Conservation (phyloP, 2,797 vertebrate genomes). For the Pagetopsis macropterus region DNA sequence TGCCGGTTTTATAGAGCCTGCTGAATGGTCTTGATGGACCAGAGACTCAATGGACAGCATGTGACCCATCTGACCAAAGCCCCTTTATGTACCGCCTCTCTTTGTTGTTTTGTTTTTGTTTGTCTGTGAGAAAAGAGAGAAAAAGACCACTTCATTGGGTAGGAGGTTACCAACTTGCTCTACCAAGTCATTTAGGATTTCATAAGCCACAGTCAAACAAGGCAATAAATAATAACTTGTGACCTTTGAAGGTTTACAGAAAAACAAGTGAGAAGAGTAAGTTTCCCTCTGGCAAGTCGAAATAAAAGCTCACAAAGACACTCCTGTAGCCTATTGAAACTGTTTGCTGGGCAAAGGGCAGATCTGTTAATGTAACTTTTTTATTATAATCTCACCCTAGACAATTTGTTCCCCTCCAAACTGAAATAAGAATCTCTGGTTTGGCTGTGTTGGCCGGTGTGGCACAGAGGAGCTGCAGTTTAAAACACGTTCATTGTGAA, state of each 20-base stretch:
- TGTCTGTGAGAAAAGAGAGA: constrained; percentile 83
- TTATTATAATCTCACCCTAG: constrained; percentile 34
- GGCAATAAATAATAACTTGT: constrained; percentile 81
- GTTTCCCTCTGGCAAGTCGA: constrained; percentile 23
- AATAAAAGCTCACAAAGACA: constrained; percentile 28
- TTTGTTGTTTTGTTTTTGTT: constrained; percentile 88
- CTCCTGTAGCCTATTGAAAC: constrained; percentile 36
- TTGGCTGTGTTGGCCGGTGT: constrained; percentile 18
- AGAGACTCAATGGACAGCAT: constrained; percentile 85
- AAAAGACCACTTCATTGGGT: constrained; percentile 84
- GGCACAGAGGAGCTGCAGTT: constrained; percentile 17
- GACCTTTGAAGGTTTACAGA: constrained; percentile 70
- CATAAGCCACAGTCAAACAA: constrained; percentile 77
- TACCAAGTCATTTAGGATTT: constrained; percentile 72
- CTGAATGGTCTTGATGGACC: constrained; percentile 86
- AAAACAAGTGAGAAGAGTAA: constrained; percentile 43
- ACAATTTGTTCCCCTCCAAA: constrained; percentile 11
- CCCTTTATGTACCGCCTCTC: constrained; percentile 83
- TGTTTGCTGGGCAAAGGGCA: constrained; percentile 24
- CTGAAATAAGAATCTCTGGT: constrained; percentile 36
- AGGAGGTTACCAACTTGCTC: constrained; percentile 81
- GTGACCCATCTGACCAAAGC: constrained; percentile 88
- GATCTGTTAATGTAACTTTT: constrained; percentile 44
- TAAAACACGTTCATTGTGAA: constrained; percentile 74
- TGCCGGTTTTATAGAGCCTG: constrained; percentile 84